Evolutionary conservation across 2,888 invertebrate genomes (phyloP), one percentile per base, ranked within the genome.

Genomic region (Plagodis pulveraria): DNA sequence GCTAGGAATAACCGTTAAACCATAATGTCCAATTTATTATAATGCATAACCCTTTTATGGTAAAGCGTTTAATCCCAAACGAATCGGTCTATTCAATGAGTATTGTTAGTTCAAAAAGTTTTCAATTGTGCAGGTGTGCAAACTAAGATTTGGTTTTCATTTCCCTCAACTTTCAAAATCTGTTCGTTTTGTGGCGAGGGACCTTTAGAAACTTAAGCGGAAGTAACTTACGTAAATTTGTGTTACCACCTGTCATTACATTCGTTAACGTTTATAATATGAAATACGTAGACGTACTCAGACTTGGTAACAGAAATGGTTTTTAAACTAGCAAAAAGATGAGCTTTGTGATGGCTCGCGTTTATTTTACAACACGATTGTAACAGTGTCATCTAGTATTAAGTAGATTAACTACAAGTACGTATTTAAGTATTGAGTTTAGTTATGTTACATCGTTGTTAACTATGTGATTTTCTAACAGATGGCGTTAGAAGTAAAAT

Each of bases 241-340:
- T 53, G 49, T 51, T 51, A 48, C 52, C 44, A 53, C 48, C 43
- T 51, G 32, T 33, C 38, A 56, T n/a, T n/a, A 49, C 44, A 56
- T 56, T 49, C 65, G 67, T 69, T 72, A 69, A 69, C 66, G 63
- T 65, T 43, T 32, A 40, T n/a, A 1, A 10, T 10, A 41, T 6
- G 22, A 38, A 38, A 38, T 2, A 22, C 22, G 22, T 22, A 2
- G 1, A 22, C 22, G 22, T 22, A 22, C 22, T 22, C 22, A 22
- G 22, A 22, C 2, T 22, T 22, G 22, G 22, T 22, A 1, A 38
- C 38, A 38, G 38, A 38, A 8, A 38, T 38, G 1, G 42, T 2
- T 10, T 10, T 6, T n/a, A 42, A 42, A 10, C 2, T 42, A 42
- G 1, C 42, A 22, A 22, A 22, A 22, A n/a, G n/a, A n/a, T n/a